Percentiles rank a stretch among this genome's conserved stretches.
phyloP scores from a whole-genome alignment of 2,797 vertebrate genomes.

The Aphelocoma californica region DNA sequence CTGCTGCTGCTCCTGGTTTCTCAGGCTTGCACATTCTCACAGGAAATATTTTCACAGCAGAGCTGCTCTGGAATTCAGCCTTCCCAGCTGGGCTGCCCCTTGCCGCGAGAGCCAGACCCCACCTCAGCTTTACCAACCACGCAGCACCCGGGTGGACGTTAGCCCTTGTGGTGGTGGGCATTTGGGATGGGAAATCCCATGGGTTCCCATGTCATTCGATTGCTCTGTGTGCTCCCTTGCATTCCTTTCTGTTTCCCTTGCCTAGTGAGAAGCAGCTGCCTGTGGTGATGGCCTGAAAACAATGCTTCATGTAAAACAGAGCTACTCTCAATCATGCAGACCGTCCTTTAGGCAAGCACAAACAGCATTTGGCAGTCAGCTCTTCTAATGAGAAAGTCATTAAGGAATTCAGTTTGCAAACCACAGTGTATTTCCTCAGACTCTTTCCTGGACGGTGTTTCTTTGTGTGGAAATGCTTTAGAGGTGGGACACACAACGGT shows the following conservation, averaged over 20 bases:
- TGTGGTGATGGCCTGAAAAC: slow-evolving; percentile 16
- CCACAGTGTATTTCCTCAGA: slow-evolving; percentile 36
- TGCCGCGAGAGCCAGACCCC: rapidly evolving
- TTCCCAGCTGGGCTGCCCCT: neutral
- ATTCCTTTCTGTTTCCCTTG: neutral
- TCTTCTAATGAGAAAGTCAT: slow-evolving; percentile 53
- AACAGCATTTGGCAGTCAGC: slow-evolving; percentile 46
- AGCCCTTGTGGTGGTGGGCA: neutral
- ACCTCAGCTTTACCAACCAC: neutral
- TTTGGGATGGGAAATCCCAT: neutral
- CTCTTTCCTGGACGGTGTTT: slow-evolving; percentile 4
- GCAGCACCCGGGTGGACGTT: rapidly evolving
- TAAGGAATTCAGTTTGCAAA: slow-evolving; percentile 54
- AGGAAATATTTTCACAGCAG: slow-evolving; percentile 29
- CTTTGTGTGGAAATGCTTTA: neutral
- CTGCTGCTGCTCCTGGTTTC: neutral
- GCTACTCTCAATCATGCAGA: neutral
- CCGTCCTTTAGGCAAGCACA: neutral
- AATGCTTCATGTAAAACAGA: neutral
- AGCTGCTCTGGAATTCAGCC: slow-evolving; percentile 7
- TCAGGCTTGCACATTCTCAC: neutral
- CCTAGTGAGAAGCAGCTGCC: neutral
- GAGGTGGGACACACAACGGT: neutral
- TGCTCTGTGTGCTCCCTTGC: rapidly evolving
- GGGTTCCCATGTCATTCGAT: rapidly evolving